Conservation (phyloP, 1,140 invertebrate species). For the Halictus rubicundus region DNA sequence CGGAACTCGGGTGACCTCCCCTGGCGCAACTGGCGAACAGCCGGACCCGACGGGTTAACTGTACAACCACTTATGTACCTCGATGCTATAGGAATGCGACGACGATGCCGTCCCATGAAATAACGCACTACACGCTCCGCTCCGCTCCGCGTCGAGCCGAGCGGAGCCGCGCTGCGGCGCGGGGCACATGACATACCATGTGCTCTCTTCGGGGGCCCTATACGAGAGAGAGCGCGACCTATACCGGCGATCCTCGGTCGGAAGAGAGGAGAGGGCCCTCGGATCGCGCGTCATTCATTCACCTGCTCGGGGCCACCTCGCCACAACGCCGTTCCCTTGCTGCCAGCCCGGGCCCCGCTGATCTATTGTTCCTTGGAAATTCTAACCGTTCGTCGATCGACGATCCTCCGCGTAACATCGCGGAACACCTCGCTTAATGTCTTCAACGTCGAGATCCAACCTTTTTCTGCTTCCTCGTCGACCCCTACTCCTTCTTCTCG, state of each 20-base stretch:
- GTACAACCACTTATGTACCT: conserved; percentile 73
- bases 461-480: not conserved
- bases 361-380: conserved; percentile 65
- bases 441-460: conserved; percentile 15
- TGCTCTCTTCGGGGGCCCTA: conserved; percentile 9
- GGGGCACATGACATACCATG: conserved; percentile 52
- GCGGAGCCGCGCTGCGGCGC: no score
- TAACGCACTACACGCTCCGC: conserved; percentile 55
- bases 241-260: conserved; percentile 38
- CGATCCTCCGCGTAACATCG: conserved; percentile 27
- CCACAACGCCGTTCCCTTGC: conserved; percentile 31
- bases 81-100: conserved; percentile 69
- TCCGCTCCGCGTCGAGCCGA: no score
- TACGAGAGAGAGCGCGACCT: conserved; percentile 29
- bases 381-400: conserved; percentile 34
- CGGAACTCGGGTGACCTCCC: conserved; percentile 72
- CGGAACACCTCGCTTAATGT: conserved; percentile 55
- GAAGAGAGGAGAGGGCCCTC: conserved; percentile 28
- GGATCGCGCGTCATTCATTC: conserved; percentile 73
- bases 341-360: conserved; percentile 24
- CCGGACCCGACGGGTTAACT: conserved; percentile 71
- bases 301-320: conserved; percentile 38
- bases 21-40: conserved; percentile 65
- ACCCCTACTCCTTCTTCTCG: not conserved
- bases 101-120: conserved; percentile 67